Percentiles rank a stretch among this genome's conserved stretches.
These are phyloP conservation scores for Drosophila longiperda DNA, from an alignment of 2,888 invertebrate species.

Conservation along the genomic window DNA sequence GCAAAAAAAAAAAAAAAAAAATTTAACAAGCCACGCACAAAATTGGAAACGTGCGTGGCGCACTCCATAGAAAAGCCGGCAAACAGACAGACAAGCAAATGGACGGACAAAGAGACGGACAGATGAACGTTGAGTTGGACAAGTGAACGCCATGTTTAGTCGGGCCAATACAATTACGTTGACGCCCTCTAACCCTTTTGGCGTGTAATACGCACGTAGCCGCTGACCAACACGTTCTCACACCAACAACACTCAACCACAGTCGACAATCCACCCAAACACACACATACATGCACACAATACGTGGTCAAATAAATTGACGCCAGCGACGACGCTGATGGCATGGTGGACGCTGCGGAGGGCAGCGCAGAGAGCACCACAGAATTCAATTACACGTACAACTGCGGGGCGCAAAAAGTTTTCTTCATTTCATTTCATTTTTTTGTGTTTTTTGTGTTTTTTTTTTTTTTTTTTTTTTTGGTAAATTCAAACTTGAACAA, in stretches of 20 bases:
- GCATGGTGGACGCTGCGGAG: conserved; percentile 18
- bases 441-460: conserved; percentile 8
- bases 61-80: conserved; percentile 40
- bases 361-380: conserved; percentile 32
- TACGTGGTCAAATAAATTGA: conserved; percentile 79
- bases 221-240: conserved; percentile 46
- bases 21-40: conserved; percentile 77
- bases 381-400: conserved; percentile 72
- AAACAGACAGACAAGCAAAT: conserved; percentile 43
- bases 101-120: conserved; percentile 6
- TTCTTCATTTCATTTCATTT: conserved; percentile 19
- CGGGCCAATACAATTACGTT: conserved; percentile 73
- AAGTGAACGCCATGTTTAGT: conserved; percentile 64
- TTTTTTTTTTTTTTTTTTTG: conserved; percentile 24
- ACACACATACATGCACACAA: conserved; percentile 45
- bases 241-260: conserved; percentile 15
- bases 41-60: conserved; percentile 75
- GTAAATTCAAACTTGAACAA: conserved; percentile 29
- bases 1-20: conserved; percentile 36
- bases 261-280: conserved; percentile 36
- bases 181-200: conserved; percentile 71
- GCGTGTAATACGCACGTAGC: conserved; percentile 75
- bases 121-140: conserved; percentile 15
- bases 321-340: conserved; percentile 60
- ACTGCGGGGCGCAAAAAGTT: conserved; percentile 42